A percentile compares a stretch with the other conserved stretches of the same genome.
phyloP scores from a whole-genome alignment of 2,113 vertebrate genomes.

The Bubo blakistoni region DNA sequence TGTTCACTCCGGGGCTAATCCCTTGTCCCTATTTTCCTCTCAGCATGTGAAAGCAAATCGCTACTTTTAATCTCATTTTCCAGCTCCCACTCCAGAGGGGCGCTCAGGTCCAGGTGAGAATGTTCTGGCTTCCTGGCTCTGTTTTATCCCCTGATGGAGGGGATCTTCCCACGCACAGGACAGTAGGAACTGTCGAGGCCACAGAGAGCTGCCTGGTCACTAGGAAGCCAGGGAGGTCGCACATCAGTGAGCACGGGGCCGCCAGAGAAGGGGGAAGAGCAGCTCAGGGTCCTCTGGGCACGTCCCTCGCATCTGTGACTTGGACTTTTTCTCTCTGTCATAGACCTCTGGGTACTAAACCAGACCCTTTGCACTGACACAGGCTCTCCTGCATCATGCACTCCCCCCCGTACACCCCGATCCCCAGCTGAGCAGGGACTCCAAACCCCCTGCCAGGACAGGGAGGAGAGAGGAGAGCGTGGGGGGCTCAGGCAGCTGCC shows the following conservation, averaged over 20 bases:
- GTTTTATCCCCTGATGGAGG: neutral
- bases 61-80: constrained; percentile 41
- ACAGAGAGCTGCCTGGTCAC: neutral
- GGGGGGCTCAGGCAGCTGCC: neutral
- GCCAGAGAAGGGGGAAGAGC: neutral
- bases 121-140: rapidly evolving
- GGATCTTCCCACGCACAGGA: neutral
- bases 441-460: neutral
- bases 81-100: neutral
- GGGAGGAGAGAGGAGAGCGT: neutral
- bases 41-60: constrained; percentile 30
- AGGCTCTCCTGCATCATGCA: rapidly evolving
- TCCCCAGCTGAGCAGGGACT: neutral
- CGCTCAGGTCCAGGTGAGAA: neutral
- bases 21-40: constrained; percentile 39
- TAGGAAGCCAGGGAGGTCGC: neutral
- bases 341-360: neutral
- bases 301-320: rapidly evolving
- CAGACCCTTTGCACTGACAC: neutral
- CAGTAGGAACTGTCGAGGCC: neutral
- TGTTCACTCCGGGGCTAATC: neutral
- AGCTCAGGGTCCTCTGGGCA: neutral
- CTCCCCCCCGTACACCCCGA: no score
- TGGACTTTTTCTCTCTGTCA: neutral
- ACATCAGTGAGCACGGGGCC: rapidly evolving